A percentile compares a stretch with the other conserved stretches of the same genome.
Conservation (phyloP, 2,888 invertebrate species). For the Drosophila merina region DNA sequence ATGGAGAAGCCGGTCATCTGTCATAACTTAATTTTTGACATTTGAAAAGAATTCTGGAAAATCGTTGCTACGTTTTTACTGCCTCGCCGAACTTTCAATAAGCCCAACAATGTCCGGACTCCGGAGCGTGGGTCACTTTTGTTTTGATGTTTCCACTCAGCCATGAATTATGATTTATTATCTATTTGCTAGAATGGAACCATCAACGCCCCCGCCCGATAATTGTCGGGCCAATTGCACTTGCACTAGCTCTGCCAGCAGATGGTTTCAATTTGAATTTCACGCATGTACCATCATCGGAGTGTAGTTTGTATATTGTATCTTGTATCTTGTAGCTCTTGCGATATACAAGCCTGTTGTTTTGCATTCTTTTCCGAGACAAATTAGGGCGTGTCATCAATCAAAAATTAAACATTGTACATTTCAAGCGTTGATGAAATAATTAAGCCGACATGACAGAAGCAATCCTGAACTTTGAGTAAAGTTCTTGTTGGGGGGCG, state of each 20-base stretch:
- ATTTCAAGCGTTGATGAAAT: conserved; percentile 52
- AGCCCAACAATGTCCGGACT: conserved; percentile 38
- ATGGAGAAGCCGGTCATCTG: conserved; percentile 55
- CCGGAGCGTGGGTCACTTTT: conserved; percentile 31
- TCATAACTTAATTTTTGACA: conserved; percentile 72
- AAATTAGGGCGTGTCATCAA: conserved; percentile 69
- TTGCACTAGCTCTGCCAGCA: conserved; percentile 53
- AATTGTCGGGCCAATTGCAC: conserved; percentile 52
- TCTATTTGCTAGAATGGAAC: conserved; percentile 34
- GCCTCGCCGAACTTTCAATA: conserved; percentile 33
- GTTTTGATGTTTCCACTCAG: conserved; percentile 67
- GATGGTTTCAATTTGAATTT: conserved; percentile 50
- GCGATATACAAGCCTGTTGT: conserved; percentile 26
- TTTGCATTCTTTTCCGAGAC: conserved; percentile 51
- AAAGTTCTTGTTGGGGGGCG: neutral
- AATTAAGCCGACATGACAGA: conserved; percentile 62
- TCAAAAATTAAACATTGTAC: conserved; percentile 54
- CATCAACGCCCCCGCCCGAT: conserved; percentile 51
- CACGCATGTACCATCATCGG: conserved; percentile 50
- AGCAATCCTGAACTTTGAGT: conserved; percentile 16
- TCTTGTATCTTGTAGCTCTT: too few species aligned
- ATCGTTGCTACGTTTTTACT: conserved; percentile 19
- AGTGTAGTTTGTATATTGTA: conserved; percentile 25
- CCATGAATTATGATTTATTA: conserved; percentile 73
- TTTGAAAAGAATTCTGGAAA: conserved; percentile 50